Evolutionary conservation across 2,888 invertebrate genomes (phyloP), one percentile per base, ranked within the genome.

Genomic region (Flabesymbios commensalis): DNA sequence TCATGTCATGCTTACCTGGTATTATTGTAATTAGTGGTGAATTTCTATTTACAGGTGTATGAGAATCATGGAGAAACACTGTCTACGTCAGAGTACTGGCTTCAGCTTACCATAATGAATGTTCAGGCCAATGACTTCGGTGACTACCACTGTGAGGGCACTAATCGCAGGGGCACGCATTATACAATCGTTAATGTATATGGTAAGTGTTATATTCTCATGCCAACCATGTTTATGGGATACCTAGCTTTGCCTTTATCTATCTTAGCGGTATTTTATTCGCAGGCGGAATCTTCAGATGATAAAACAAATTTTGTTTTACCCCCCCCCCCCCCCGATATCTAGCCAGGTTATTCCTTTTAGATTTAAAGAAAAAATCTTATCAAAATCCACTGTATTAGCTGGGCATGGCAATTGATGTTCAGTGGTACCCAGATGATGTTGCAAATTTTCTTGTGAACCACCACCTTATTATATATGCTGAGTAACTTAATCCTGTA

Each of bases 51-150:
- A n/a, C n/a, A n/a, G n/a, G n/a, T n/a, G n/a, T n/a, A n/a, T n/a
- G n/a, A n/a, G n/a, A n/a, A n/a, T n/a, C n/a, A n/a, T n/a, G 73
- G 73, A 56, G 71, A 74, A 57, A 68, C 67, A 28, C 56, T 79
- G 4, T 61, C 61, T 7, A 58, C 75, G 39, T 72, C 74, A 19
- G 77, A 79, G 53, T 65, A 73, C 24, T 80, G 80, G 80, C 78
- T 77, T 63, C 75, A 77, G 36, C 67, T 81, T n/a, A 71, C 73
- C 36, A 75, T 81, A 17, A 78, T 75, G 53, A 78, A 79, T 53
- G 76, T 80, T 1, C 74, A 75, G 57, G 78, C 78, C 7, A 77
- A 77, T 54, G 77, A 79, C 61, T 78, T 71, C 65, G 76, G 76
- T 1, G 58, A 68, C 19, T 80, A 79, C 63, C 70, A 60, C 54